Base-by-base conservation (phyloP, 2,888 invertebrate genomes). In the Chymomyza caudatula region DNA sequence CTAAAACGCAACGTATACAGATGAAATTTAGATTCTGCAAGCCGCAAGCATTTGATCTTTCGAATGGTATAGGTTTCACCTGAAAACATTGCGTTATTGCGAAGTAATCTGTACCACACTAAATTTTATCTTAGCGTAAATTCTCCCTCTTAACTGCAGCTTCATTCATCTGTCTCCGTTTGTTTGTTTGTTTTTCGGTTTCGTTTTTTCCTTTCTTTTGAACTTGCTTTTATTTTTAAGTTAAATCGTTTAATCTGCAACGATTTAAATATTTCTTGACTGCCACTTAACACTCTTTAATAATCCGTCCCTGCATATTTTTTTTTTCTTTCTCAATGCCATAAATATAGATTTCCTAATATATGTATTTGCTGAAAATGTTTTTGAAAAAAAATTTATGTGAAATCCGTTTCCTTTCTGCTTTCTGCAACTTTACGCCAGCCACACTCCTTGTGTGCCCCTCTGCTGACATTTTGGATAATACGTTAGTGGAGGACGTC, bases 401-500 rank as follows among this genome's bases (percentile, higher is more conserved):
- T 77, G 75, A 73, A 79, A 65, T 72, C 80, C 75, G 66, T 64
- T 63, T 42, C 62, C 60, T 15, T 17, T 57, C n/a, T 47, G n/a
- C 60, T 15, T 17, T 57, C n/a, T 47, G n/a, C 13, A 47, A 47
- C 20, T 20, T 51, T 22, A 1, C 17, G 51, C 51, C 19, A 22
- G 47, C 47, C 11, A 15, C 6, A 15, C 47, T 15, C 19, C n/a
- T 47, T 19, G 47, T 15, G 2, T 0, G 2, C 47, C 47, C 44
- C 19, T 15, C 47, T 15, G 63, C 76, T 74, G 82, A 82, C 79
- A 82, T 76, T 76, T 84, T 44, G 54, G 4, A 29, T 57, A 60
- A 58, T 37, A 65, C 49, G 29, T 64, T 20, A 54, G 20, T 22
- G 64, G 53, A 11, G 25, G 22, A 58, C 49, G 54, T 47, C 64